phyloP scores from a whole-genome alignment of 2,888 invertebrate genomes.

The Parnassius mnemosyne region DNA sequence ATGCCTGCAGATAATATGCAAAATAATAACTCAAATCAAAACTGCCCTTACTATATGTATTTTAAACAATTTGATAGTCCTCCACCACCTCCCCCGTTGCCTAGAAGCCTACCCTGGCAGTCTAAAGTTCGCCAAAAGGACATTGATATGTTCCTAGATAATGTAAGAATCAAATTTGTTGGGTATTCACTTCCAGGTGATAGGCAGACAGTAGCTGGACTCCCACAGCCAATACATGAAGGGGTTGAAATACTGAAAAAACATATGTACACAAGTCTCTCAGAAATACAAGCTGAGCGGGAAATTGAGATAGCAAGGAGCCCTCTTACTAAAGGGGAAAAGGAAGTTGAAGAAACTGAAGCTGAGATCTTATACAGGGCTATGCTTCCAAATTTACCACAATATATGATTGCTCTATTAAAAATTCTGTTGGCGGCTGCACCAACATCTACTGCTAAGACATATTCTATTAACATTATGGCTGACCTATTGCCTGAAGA shows the following conservation, averaged over 20 bases:
- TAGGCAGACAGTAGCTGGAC: slow-evolving; percentile 92
- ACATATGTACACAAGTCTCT: slow-evolving; percentile 96
- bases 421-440: slow-evolving; percentile 98
- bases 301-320: slow-evolving; percentile 95
- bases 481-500: slow-evolving; percentile 98
- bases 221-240: slow-evolving; percentile 98
- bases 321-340: slow-evolving; percentile 92
- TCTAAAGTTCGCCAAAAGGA: slow-evolving; percentile 97
- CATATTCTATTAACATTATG: slow-evolving; percentile 98
- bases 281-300: slow-evolving; percentile 94
- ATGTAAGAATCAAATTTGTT: slow-evolving; percentile 96
- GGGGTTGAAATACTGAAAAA: slow-evolving; percentile 94
- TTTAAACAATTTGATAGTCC: slow-evolving; percentile 72
- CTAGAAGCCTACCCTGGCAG: slow-evolving; percentile 93
- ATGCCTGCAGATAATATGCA: slow-evolving; percentile 64
- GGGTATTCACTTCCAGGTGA: slow-evolving; percentile 95
- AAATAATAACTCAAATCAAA: slow-evolving; percentile 58
- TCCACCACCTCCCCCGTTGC: slow-evolving; percentile 70
- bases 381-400: slow-evolving; percentile 97
- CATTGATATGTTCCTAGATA: slow-evolving; percentile 94
- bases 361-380: slow-evolving; percentile 95
- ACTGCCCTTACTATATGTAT: slow-evolving; percentile 68
- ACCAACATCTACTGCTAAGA: slow-evolving; percentile 99
- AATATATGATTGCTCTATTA: slow-evolving; percentile 97
- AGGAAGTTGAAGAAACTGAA: slow-evolving; percentile 88